Evolutionary conservation across 2,113 vertebrate species (phyloP), one percentile per base, ranked within the genome.

Genomic region (Podiceps cristatus): DNA sequence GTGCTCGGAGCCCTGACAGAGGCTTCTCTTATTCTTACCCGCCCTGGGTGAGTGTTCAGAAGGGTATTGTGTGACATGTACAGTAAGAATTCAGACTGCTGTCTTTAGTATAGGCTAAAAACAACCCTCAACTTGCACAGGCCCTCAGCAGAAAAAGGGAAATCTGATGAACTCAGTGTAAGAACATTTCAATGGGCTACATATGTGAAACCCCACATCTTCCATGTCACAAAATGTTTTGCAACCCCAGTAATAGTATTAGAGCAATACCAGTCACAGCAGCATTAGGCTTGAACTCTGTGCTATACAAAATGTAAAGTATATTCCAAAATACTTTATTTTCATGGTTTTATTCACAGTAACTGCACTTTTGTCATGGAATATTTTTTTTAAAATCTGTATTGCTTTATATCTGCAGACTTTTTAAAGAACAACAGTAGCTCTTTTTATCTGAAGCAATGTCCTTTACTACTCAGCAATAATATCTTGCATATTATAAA

Each of bases 41-140:
- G 12, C 11, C 3, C 24, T 24, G n/a, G 5, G 11, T 16, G 31
- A 77, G 5, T 4, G 0, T 28, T 67, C 47, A 62, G 31, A 66
- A 66, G 5, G 27, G 6, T 28, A 4, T 11, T 0, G 0, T 5
- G 14, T 22, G 31, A 28, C 11, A 3, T 1, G 9, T 18, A 22
- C 1, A 6, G 7, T 23, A 37, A 75, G 44, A 37, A 35, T 40
- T 37, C 31, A 44, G 25, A 19, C 17, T 35, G 18, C 13, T 42
- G 16, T 68, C 23, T 84, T 59, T 33, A 84, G 19, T 10, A 24
- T 12, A 44, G 52, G 7, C 23, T 90, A 28, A 62, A 71, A 89
- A 6, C 4, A 63, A 50, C 10, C 18, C n/a, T n/a, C 29, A 55
- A 82, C 86, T 64, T 83, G 20, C 18, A 18, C 4, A 7, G 5